A percentile compares a stretch with the other conserved stretches of the same genome.
phyloP scores from a whole-genome alignment of 23 tunicate genomes.

The Pegea sp. region DNA sequence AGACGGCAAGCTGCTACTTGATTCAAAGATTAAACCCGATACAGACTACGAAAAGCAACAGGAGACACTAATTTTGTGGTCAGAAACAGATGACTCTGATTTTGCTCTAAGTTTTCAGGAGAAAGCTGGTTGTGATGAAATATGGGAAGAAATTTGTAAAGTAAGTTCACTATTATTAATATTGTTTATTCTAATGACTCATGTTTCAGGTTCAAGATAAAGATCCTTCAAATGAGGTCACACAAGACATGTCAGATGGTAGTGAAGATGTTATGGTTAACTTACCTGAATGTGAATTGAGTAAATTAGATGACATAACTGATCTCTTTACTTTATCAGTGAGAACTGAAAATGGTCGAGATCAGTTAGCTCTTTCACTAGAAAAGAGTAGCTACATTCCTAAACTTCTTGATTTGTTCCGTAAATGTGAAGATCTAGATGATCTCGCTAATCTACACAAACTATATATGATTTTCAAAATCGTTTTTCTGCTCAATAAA shows the following conservation, averaged over 20 bases:
- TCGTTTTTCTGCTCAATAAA: conserved; percentile 48
- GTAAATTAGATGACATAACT: conserved; percentile 52
- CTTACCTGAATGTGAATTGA: conserved; percentile 67
- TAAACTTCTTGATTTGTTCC: conserved; percentile 50
- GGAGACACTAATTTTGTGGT: conserved; percentile 95
- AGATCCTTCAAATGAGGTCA: conserved; percentile 82
- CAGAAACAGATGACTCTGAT: conserved; percentile 79
- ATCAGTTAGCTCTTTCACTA: conserved; percentile 63
- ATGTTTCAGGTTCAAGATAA: conserved; percentile 69
- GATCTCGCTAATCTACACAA: conserved; percentile 38
- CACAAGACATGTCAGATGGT: conserved; percentile 72
- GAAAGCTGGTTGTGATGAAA: conserved; percentile 89
- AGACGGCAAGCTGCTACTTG: conserved; percentile 55
- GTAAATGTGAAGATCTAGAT: conserved; percentile 66
- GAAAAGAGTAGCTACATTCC: conserved; percentile 66
- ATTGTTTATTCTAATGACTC: too few species aligned
- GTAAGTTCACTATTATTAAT: conserved; percentile 14
- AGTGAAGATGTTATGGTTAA: conserved; percentile 46
- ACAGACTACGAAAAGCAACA: conserved; percentile 94
- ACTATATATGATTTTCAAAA: conserved; percentile 59
- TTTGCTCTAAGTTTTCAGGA: conserved; percentile 91
- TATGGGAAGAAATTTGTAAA: conserved; percentile 90
- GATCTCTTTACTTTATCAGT: conserved; percentile 35
- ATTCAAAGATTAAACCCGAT: conserved; percentile 54
- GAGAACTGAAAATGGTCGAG: conserved; percentile 48